phyloP scores from a whole-genome alignment of 2,113 vertebrate species.

The Entelurus aequoreus region DNA sequence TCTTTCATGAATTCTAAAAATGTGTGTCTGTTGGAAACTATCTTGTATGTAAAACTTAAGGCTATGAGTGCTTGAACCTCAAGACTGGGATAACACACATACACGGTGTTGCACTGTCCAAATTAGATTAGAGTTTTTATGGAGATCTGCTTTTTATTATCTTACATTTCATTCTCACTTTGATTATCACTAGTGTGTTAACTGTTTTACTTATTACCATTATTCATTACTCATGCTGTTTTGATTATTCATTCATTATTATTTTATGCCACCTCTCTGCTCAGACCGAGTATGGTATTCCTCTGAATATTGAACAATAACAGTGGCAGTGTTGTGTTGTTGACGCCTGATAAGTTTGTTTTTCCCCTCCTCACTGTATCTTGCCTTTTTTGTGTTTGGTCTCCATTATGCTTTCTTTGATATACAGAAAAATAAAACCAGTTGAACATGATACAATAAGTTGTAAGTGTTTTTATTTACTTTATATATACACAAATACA shows the following conservation, averaged over 20 bases:
- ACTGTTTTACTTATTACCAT: constrained; percentile 77
- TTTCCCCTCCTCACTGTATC: constrained; percentile 66
- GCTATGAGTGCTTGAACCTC: constrained; percentile 63
- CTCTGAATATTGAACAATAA: constrained; percentile 74
- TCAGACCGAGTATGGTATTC: constrained; percentile 66
- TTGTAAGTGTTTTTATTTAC: background rate
- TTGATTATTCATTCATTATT: constrained; percentile 71
- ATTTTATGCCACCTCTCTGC: constrained; percentile 70
- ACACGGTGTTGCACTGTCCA: constrained; percentile 73
- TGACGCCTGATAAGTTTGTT: constrained; percentile 74
- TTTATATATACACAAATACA: too few relatives aligned
- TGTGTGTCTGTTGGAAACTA: constrained; percentile 54
- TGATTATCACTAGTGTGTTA: constrained; percentile 78
- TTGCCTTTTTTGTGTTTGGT: constrained; percentile 73
- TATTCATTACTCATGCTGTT: constrained; percentile 71
- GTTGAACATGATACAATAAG: constrained; percentile 42
- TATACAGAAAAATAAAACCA: constrained; percentile 79
- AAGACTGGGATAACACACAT: constrained; percentile 59
- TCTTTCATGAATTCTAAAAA: constrained; percentile 47
- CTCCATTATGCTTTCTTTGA: constrained; percentile 76
- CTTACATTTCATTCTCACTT: constrained; percentile 74
- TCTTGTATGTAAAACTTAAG: constrained; percentile 63
- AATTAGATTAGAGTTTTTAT: constrained; percentile 68
- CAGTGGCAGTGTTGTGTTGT: constrained; percentile 74
- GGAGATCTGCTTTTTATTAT: constrained; percentile 75